Evolutionary conservation across 1,140 invertebrate species (phyloP), one percentile per base, ranked within the genome.

Genomic region (Drosophila sulfurigaster): DNA sequence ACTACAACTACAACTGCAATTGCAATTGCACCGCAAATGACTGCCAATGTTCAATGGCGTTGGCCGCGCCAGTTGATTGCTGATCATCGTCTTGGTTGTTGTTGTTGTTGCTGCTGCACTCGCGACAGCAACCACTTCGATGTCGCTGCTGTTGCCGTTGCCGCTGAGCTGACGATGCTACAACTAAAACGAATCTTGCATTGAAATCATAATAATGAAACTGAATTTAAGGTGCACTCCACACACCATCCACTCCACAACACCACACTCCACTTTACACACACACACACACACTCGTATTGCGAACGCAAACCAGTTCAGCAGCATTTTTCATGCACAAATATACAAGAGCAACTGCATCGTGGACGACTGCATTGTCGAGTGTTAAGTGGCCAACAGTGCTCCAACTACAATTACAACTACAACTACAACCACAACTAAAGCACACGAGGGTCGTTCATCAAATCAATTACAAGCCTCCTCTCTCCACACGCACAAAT

Each of bases 21-120:
- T 54, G 25, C 25, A 15, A 45, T 49, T 58, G 54, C 51, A 41
- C 82, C 56, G 45, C 80, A 81, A 89, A 89, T 89, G 85, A 89
- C 78, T 89, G 85, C 85, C 85, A 89, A 89, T 89, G 85, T 89
- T 89, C 85, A 89, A 89, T 89, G 85, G 85, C 85, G 85, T 89
- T 89, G 71, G 60, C 48, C 68, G 68, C 60, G 15, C 64, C 52
- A 45, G 62, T 64, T 71, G 72, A 68, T 13, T 58, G 62, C 51
- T 49, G 60, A 58, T 46, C 48, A 38, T 58, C 48, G 58, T 58
- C 48, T n/a, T 30, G 41, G 48, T 8, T 32, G 30, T 32, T 8
- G 30, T 6, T 45, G 20, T 11, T 32, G 43, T 16, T 46, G 41
- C 30, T 3, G 57, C 41, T 28, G 32, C 54, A 41, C 32, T 20